Percentiles rank a stretch among this genome's conserved stretches.
Evolutionary conservation across 2,888 invertebrate species (phyloP).

Genomic region (Nomada fabriciana): DNA sequence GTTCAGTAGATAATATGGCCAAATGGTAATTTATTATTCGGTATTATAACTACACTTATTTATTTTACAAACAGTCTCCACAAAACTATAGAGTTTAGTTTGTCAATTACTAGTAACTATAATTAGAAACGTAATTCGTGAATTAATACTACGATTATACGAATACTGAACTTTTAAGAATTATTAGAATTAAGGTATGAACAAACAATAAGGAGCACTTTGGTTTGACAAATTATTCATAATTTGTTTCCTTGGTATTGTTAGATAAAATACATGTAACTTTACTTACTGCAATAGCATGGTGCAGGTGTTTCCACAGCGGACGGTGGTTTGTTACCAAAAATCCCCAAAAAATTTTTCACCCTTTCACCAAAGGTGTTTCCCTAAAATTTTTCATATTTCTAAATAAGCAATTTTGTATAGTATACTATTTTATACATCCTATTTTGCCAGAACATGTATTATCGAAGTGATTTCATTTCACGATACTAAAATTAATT

Average conservation of each 20-base stretch:
- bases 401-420: too few relatives aligned
- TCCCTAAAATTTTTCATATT: constrained; percentile 45
- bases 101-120: too few relatives aligned
- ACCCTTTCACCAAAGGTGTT: constrained; percentile 52
- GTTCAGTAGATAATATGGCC: neutral
- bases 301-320: constrained; percentile 86
- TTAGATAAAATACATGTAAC: neutral
- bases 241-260: neutral
- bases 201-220: neutral
- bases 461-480: too few relatives aligned
- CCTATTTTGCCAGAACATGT: too few relatives aligned
- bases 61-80: too few relatives aligned
- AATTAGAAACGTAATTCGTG: too few relatives aligned
- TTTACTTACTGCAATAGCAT: constrained; percentile 89
- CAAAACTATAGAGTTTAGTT: too few relatives aligned
- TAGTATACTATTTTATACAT: neutral
- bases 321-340: constrained; percentile 89
- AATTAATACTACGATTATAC: too few relatives aligned
- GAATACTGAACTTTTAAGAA: too few relatives aligned
- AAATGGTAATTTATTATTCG: neutral
- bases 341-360: constrained; percentile 85
- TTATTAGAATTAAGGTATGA: too few relatives aligned
- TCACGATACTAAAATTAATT: too few relatives aligned
- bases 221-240: neutral
- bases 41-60: neutral